phyloP scores from a whole-genome alignment of 2,113 vertebrate species.

The Centrocercus urophasianus region DNA sequence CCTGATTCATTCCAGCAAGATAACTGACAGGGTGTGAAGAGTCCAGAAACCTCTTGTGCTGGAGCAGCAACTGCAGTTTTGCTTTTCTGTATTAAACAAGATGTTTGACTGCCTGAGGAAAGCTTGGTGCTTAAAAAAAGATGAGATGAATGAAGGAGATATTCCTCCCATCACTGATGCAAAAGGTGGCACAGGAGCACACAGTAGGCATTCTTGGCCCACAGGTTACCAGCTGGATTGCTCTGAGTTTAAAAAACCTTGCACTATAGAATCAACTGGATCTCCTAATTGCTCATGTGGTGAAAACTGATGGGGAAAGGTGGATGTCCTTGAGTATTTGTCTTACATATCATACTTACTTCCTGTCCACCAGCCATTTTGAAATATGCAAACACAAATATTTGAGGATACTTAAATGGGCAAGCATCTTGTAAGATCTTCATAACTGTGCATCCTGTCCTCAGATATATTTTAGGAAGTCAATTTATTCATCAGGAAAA shows the following conservation, averaged over 20 bases:
- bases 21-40: background rate
- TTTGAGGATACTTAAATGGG: background rate
- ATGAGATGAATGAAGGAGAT: background rate
- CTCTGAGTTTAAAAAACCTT: background rate
- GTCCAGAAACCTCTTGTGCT: background rate
- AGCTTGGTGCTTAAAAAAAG: background rate
- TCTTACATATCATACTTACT: background rate
- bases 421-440: background rate
- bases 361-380: background rate
- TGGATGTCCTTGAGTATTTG: background rate
- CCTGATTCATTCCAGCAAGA: background rate
- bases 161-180: background rate
- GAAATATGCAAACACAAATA: background rate
- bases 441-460: background rate
- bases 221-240: background rate
- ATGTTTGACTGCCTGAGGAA: background rate
- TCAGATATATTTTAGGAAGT: background rate
- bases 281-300: background rate
- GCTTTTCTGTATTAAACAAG: background rate
- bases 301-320: background rate
- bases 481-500: background rate
- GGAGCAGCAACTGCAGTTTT: background rate
- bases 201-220: background rate
- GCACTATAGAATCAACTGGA: background rate
- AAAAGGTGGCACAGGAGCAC: background rate